Conservation (phyloP, 2,113 vertebrate genomes). For the Spermophilus dauricus region DNA sequence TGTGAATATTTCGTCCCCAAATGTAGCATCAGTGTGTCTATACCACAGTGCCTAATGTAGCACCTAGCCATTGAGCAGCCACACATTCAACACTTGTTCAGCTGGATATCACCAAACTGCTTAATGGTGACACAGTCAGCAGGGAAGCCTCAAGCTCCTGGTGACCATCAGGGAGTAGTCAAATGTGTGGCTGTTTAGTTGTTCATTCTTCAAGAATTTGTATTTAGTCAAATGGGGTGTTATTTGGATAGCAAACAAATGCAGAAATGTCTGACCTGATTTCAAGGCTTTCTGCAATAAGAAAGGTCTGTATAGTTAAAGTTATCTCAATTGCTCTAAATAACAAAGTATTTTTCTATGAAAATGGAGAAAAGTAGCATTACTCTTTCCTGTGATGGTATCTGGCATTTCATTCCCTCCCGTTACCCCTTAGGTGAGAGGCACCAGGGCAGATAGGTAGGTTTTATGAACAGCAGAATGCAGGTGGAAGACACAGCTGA, state of each 20-base stretch:
- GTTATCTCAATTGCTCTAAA: background rate
- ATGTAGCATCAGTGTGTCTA: background rate
- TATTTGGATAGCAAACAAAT: conserved; percentile 48
- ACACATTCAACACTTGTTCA: background rate
- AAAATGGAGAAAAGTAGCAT: background rate
- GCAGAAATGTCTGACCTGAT: background rate
- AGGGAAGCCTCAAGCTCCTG: background rate
- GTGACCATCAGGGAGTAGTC: background rate
- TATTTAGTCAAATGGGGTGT: background rate
- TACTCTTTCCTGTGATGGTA: background rate
- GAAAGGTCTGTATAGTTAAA: background rate
- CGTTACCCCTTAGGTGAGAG: background rate
- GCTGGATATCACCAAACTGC: background rate
- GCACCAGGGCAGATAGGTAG: background rate
- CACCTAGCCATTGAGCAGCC: background rate
- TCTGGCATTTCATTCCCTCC: background rate
- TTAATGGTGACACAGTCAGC: fast-evolving
- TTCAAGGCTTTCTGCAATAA: background rate
- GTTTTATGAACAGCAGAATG: background rate
- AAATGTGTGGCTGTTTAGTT: background rate
- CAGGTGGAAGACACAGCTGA: background rate
- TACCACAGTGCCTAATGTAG: background rate
- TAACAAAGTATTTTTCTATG: conserved; percentile 26
- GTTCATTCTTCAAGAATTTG: conserved; percentile 47
- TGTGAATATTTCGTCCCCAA: background rate